Base-by-base conservation (phyloP, 2,888 invertebrate species). In the Tetragonisca angustula region DNA sequence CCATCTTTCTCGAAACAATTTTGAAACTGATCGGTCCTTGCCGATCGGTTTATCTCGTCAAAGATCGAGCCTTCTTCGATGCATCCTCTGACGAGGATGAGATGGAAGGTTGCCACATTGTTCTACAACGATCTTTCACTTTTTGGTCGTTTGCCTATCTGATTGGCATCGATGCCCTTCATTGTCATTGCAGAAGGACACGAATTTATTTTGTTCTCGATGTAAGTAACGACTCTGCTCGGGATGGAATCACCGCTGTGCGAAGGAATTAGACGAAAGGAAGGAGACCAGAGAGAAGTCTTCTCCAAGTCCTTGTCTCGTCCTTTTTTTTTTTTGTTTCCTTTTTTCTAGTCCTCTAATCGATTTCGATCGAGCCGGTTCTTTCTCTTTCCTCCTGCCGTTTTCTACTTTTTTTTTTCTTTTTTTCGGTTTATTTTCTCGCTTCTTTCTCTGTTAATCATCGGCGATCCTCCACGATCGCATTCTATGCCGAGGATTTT, bases 91-190 rank as follows among this genome's bases (percentile, higher is more conserved):
- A 49, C 64, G 64, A 76, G 79, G 72, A 67, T 49, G 64, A 89
- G 79, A 89, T 81, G 74, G 84, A 73, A 80, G 65, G 87, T 68
- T 43, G 24, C 36, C 15, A 83, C 79, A 88, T 88, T 87, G 89
- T 88, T 81, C 85, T 77, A 78, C 50, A 70, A n/a, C 54, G 64
- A 78, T 49, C 81, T 83, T 83, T 74, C 62, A 56, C 61, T 52
- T 54, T 27, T 67, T 52, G 21, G 32, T 27, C 13, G 27, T 76
- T 52, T 54, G 24, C 50, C 50, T 62, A 49, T 24, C 64, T 83
- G 92, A 90, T 89, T 89, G 84, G 81, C 86, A 90, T 92, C 92
- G 87, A 86, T 64, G 81, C 62, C 75, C 69, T 76, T 78, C 67
- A 27, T 27, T 27, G 79, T 67, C 64, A 76, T 83, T 85, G 83